Evolutionary conservation across 2,888 invertebrate genomes (phyloP), one percentile per base, ranked within the genome.

Genomic region (Nomada flava): DNA sequence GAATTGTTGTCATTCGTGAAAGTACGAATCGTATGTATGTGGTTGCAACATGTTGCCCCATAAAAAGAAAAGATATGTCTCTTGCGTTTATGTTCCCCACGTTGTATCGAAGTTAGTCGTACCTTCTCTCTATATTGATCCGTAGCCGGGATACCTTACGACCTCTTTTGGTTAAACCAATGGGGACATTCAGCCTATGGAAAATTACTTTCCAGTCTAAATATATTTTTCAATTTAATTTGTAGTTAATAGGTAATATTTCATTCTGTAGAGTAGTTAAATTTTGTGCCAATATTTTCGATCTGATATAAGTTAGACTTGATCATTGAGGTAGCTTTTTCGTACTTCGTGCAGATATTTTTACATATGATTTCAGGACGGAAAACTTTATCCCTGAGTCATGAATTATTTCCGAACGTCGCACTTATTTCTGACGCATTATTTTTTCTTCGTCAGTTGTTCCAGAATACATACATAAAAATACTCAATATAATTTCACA

Each of bases 401-500:
- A 80, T 68, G 79, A 63, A 68, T 63, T 80, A 80, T 80, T 79
- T 80, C 88, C 89, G 91, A 89, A 44, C 23, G 29, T 20, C 29
- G 18, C 13, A 57, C 70, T 20, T 93, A 15, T 36, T 36, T 67
- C 23, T 2, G 88, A 92, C 92, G 92, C 93, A 92, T 59, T 20
- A 10, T 26, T 18, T 60, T 44, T 26, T 65, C 15, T 47, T 59
- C 52, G 18, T 64, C 18, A 4, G 15, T 1, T 26, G 23, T 18
- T 36, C 52, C 23, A 10, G 23, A 29, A 63, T 63, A 42, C 9
- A 36, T 3, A 11, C 9, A 13, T 9, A 0, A 23, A 72, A 52
- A 42, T 62, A 63, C 18, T 7, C 36, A 42, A 11, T 15, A 11
- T 18, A 42, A 1, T 18, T 18, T 52, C 5, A 11, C 9, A 44